A percentile compares a stretch with the other conserved stretches of the same genome.
Evolutionary conservation across 2,797 vertebrate species (phyloP).

Genomic region (Aplochiton taeniatus): DNA sequence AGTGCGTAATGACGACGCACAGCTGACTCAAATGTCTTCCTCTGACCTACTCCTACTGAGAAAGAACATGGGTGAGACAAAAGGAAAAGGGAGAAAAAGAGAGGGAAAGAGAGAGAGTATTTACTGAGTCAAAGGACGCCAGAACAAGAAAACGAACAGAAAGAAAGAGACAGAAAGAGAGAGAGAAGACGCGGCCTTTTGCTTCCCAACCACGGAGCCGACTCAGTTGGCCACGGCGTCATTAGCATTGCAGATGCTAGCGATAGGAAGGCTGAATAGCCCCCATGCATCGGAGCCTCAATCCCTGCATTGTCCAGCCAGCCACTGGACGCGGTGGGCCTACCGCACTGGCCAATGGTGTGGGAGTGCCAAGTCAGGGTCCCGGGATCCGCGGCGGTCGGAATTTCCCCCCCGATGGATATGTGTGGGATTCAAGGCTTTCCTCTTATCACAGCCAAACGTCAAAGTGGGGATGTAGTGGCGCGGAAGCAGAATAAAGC

Average conservation of each 20-base stretch:
- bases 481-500: constrained; percentile 74
- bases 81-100: constrained; percentile 34
- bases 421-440: constrained; percentile 79
- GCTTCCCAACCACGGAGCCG: constrained; percentile 50
- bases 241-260: constrained; percentile 84
- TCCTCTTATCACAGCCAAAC: constrained; percentile 79
- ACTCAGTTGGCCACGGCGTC: constrained; percentile 48
- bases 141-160: constrained; percentile 39
- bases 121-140: no score
- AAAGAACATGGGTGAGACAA: constrained; percentile 46
- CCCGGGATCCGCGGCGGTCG: constrained; percentile 63
- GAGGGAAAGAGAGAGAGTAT: constrained; percentile 19
- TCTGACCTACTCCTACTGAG: constrained; percentile 60
- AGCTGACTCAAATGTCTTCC: constrained; percentile 57
- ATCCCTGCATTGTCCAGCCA: constrained; percentile 65
- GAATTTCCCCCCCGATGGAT: constrained; percentile 73
- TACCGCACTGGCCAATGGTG: constrained; percentile 56
- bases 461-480: constrained; percentile 76
- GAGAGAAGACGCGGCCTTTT: constrained; percentile 49
- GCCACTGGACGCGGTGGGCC: constrained; percentile 63
- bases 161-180: constrained; percentile 39
- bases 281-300: constrained; percentile 71
- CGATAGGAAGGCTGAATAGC: constrained; percentile 76
- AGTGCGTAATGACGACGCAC: constrained; percentile 48
- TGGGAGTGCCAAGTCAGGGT: constrained; percentile 75